phyloP scores from a whole-genome alignment of 2,113 vertebrate genomes.

The Myotis yumanensis region DNA sequence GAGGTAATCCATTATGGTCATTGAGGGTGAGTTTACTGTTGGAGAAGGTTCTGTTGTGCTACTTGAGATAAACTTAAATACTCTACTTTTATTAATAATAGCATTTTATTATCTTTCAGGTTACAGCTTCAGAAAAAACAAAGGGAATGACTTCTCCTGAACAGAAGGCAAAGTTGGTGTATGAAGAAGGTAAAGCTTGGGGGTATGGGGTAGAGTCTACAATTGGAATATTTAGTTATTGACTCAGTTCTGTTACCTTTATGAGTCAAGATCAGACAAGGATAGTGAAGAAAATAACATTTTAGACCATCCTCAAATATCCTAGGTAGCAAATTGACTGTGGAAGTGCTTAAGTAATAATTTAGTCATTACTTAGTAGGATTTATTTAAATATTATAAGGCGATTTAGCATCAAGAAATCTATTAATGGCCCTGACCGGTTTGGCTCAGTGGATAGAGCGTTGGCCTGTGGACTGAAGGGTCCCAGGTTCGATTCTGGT shows the following conservation, averaged over 20 bases:
- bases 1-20: neutral
- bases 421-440: neutral
- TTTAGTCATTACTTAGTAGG: neutral
- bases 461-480: too few relatives aligned
- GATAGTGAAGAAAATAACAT: neutral
- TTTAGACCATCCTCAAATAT: neutral
- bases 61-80: neutral
- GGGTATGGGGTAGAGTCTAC: neutral
- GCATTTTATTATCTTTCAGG: slow-evolving; percentile 83
- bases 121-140: slow-evolving; percentile 85
- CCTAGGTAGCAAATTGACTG: neutral
- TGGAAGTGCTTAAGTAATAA: neutral
- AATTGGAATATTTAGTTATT: neutral
- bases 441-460: too few relatives aligned
- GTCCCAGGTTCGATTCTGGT: too few relatives aligned
- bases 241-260: neutral
- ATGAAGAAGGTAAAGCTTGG: slow-evolving; percentile 93
- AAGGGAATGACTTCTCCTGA: slow-evolving; percentile 82
- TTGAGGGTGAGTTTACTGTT: neutral
- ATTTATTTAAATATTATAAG: slow-evolving; percentile 13
- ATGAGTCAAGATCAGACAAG: neutral
- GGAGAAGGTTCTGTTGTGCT: neutral
- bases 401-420: neutral
- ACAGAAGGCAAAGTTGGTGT: slow-evolving; percentile 93
- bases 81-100: neutral